Conservation (phyloP, 2,797 vertebrate genomes). For the Perodicticus potto region DNA sequence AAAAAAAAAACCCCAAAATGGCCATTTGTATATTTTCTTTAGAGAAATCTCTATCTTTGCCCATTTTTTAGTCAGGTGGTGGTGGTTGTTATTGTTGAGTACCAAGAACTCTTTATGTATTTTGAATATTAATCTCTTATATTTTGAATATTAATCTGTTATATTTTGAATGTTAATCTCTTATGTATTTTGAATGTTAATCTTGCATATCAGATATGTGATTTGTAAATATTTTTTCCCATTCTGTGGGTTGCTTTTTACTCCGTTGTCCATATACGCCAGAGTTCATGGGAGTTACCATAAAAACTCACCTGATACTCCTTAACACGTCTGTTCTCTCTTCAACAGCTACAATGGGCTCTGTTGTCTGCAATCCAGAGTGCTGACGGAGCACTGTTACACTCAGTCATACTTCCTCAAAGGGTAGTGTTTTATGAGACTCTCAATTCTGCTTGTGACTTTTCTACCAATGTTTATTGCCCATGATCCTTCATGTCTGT, state of each 20-base stretch:
- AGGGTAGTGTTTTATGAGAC: not conserved
- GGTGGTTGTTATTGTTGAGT: not conserved
- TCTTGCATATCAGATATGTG: not conserved
- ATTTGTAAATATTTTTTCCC: constrained; percentile 4
- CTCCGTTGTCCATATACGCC: not conserved
- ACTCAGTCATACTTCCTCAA: not conserved
- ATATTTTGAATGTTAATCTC: not conserved
- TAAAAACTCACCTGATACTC: not conserved
- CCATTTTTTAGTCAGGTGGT: not conserved
- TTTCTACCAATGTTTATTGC: constrained; percentile 2
- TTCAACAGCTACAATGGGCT: not conserved
- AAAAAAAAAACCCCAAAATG: no score
- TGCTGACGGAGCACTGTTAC: not conserved
- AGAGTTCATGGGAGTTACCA: not conserved
- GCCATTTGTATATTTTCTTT: not conserved
- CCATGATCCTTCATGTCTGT: not conserved
- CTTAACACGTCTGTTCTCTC: constrained; percentile 5
- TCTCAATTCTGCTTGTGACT: constrained; percentile 12
- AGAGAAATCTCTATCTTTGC: not conserved
- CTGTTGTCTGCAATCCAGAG: not conserved
- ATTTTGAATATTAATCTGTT: not conserved
- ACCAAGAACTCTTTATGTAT: constrained; percentile 44
- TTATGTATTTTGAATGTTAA: not conserved
- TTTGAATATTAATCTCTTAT: constrained; percentile 23
- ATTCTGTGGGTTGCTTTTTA: not conserved